Conservation (phyloP, 2,888 invertebrate genomes). For the Cryptus armator region DNA sequence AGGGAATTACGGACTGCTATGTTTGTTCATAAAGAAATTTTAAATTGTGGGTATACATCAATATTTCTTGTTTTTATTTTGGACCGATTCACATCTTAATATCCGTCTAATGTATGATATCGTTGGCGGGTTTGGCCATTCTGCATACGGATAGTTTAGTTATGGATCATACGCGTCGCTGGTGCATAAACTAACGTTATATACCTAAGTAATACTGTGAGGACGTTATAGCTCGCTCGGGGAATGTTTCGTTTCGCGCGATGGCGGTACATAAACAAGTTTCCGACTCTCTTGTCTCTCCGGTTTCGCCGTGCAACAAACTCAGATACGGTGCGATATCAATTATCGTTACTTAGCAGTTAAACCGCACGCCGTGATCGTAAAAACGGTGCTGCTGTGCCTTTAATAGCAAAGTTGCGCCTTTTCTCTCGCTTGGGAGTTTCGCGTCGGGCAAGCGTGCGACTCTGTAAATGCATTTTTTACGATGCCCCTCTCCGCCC, state of each 20-base stretch:
- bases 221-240: slow-evolving; percentile 37
- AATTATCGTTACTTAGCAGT: slow-evolving; percentile 78
- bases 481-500: slow-evolving; percentile 58
- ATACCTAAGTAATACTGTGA: slow-evolving; percentile 6
- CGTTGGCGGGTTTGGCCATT: neutral
- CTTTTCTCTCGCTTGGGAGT: slow-evolving; percentile 55
- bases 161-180: neutral
- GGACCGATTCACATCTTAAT: too few species aligned
- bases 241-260: slow-evolving; percentile 47
- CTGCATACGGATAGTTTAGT: neutral
- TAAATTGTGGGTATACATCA: too few species aligned
- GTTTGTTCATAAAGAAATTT: too few species aligned
- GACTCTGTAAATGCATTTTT: slow-evolving; percentile 69
- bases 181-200: neutral
- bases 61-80: too few species aligned
- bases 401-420: slow-evolving; percentile 49
- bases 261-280: slow-evolving; percentile 65
- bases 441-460: slow-evolving; percentile 53
- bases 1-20: too few species aligned
- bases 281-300: slow-evolving; percentile 45
- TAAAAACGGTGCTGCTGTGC: slow-evolving; percentile 69
- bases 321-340: slow-evolving; percentile 74
- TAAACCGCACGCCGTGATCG: slow-evolving; percentile 74
- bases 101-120: too few species aligned
- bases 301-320: slow-evolving; percentile 66